Conservation (phyloP, 2,113 vertebrate genomes). For the Xyrauchen texanus region DNA sequence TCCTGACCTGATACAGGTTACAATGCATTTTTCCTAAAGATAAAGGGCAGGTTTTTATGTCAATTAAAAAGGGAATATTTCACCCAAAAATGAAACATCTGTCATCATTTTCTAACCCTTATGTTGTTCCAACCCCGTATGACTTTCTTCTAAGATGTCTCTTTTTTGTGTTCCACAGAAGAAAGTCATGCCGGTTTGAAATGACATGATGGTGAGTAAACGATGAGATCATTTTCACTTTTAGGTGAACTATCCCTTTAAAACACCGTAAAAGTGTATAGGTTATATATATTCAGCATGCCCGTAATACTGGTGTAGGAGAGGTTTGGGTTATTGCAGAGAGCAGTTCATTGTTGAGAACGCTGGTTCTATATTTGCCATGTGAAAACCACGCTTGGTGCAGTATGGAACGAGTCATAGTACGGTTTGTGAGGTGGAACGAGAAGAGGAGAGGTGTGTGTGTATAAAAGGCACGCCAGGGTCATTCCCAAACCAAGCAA, state of each 20-base stretch:
- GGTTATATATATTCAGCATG: conserved; percentile 14
- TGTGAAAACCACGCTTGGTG: conserved; percentile 65
- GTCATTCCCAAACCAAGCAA: conserved; percentile 71
- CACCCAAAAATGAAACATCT: too few relatives aligned
- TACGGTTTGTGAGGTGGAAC: conserved; percentile 44
- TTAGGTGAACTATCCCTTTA: conserved; percentile 42
- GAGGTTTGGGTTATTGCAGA: conserved; percentile 18
- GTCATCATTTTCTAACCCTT: too few relatives aligned
- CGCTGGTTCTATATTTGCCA: conserved; percentile 70
- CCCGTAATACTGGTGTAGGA: conserved; percentile 42
- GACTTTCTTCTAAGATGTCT: too few relatives aligned
- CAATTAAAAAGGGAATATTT: too few relatives aligned
- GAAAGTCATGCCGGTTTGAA: too few relatives aligned
- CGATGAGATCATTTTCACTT: too few relatives aligned
- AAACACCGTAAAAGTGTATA: conserved; percentile 55
- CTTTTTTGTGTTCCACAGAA: too few relatives aligned
- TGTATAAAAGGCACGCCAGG: conserved; percentile 78
- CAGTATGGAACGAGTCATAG: conserved; percentile 55
- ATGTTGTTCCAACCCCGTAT: too few relatives aligned
- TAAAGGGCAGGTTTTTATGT: background rate
- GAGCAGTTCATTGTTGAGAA: conserved; percentile 51
- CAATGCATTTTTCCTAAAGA: conserved; percentile 64
- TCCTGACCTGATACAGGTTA: conserved; percentile 82
- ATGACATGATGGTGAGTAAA: too few relatives aligned
- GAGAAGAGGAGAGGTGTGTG: conserved; percentile 42